These are phyloP conservation scores for Stomatorhinus ivindoensis DNA, from an alignment of 2,113 vertebrate genomes.

Conservation along the genomic window DNA sequence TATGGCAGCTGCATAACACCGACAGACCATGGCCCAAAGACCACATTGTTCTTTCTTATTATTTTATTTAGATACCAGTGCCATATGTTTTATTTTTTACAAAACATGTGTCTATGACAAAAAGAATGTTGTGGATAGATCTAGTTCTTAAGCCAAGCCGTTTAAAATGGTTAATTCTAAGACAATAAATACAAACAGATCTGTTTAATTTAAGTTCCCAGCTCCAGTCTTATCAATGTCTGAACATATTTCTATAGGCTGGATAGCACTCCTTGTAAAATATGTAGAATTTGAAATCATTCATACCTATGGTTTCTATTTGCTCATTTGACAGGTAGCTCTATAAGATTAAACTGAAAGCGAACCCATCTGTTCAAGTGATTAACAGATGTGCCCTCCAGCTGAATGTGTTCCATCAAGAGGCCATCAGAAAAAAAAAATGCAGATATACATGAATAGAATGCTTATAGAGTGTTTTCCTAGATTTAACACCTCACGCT, in stretches of 20 bases:
- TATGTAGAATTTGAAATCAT: not conserved
- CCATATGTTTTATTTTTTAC: not conserved
- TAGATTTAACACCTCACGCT: not conserved
- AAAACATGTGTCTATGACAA: not conserved
- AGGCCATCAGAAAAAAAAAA: constrained; percentile 6
- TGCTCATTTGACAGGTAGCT: constrained; percentile 10
- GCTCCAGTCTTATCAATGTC: not conserved
- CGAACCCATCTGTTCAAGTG: constrained; percentile 7
- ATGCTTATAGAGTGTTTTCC: constrained; percentile 7
- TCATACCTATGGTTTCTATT: not conserved
- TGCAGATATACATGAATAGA: not conserved
- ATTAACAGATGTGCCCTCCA: constrained; percentile 12
- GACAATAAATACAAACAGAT: not conserved
- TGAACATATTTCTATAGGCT: not conserved
- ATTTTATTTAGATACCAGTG: not conserved
- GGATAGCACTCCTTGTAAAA: not conserved
- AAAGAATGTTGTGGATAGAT: not conserved
- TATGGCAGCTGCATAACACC: not conserved
- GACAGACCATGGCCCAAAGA: not conserved
- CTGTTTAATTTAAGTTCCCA: not conserved
- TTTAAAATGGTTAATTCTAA: not conserved
- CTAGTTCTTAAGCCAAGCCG: not conserved
- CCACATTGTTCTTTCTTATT: not conserved
- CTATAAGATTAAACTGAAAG: not conserved
- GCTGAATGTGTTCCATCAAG: constrained; percentile 10